Percentiles rank a stretch among this genome's conserved stretches.
phyloP scores from a whole-genome alignment of 2,888 invertebrate genomes.

The Abrostola triplasia region DNA sequence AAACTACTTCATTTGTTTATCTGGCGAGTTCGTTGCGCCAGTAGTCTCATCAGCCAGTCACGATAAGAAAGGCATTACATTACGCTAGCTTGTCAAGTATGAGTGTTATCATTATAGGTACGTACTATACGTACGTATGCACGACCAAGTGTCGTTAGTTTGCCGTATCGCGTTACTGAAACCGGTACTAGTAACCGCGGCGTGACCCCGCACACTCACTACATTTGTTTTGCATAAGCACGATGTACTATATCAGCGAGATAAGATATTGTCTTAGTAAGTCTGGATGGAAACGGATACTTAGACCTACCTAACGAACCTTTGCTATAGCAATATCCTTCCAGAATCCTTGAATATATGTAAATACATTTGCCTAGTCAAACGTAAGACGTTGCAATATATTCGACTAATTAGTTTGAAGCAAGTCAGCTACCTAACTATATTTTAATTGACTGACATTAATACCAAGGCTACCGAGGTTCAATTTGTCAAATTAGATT shows the following conservation, averaged over 20 bases:
- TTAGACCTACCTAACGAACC: slow-evolving; percentile 16
- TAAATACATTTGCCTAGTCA: background rate
- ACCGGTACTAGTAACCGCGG: slow-evolving; percentile 61
- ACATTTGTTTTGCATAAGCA: slow-evolving; percentile 50
- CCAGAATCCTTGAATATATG: slow-evolving; percentile 10
- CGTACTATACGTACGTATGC: slow-evolving; percentile 9
- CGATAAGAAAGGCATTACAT: slow-evolving; percentile 55
- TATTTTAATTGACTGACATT: background rate
- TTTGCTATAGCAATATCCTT: background rate
- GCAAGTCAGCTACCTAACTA: background rate
- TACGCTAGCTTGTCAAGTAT: slow-evolving; percentile 44
- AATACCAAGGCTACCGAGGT: slow-evolving; percentile 3
- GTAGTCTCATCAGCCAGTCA: slow-evolving; percentile 46
- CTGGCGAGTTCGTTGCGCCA: slow-evolving; percentile 34
- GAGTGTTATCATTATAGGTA: slow-evolving; percentile 44
- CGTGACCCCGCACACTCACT: slow-evolving; percentile 47
- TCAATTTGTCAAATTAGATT: slow-evolving; percentile 16
- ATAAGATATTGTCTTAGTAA: slow-evolving; percentile 29
- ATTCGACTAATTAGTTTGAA: too few relatives aligned
- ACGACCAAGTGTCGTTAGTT: slow-evolving; percentile 47
- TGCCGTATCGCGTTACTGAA: slow-evolving; percentile 51
- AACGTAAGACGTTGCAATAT: too few relatives aligned
- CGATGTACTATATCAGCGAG: slow-evolving; percentile 35
- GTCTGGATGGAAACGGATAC: slow-evolving; percentile 12
- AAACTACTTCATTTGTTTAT: slow-evolving; percentile 30